Conservation (phyloP, 2,888 invertebrate species). For the Stratiomys singularior region DNA sequence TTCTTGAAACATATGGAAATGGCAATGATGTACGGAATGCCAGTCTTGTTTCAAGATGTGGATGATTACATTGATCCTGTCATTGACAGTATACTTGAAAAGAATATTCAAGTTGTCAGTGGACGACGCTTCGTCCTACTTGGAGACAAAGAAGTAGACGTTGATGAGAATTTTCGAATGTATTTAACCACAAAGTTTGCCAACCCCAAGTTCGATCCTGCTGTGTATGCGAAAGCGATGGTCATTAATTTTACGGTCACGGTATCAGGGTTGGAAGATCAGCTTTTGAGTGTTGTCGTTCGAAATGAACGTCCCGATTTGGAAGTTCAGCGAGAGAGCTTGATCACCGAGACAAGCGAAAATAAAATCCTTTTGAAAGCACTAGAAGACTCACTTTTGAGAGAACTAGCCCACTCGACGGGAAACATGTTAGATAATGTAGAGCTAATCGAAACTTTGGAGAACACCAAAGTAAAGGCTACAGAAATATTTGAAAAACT, state of each 20-base stretch:
- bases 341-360: slow-evolving; percentile 85
- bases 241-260: slow-evolving; percentile 95
- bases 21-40: slow-evolving; percentile 88
- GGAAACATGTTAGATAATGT: slow-evolving; percentile 95
- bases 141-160: slow-evolving; percentile 91
- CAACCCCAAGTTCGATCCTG: slow-evolving; percentile 88
- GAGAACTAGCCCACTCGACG: slow-evolving; percentile 85
- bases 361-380: slow-evolving; percentile 86
- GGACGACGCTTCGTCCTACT: slow-evolving; percentile 86
- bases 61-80: slow-evolving; percentile 94
- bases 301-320: slow-evolving; percentile 86
- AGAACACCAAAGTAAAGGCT: slow-evolving; percentile 90
- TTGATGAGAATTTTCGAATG: slow-evolving; percentile 86
- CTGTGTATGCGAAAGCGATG: slow-evolving; percentile 85
- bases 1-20: slow-evolving; percentile 89
- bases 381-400: slow-evolving; percentile 84
- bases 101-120: slow-evolving; percentile 79
- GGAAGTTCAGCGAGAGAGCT: slow-evolving; percentile 84
- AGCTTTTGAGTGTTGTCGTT: slow-evolving; percentile 89
- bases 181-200: slow-evolving; percentile 90
- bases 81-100: slow-evolving; percentile 86
- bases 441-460: slow-evolving; percentile 84
- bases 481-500: slow-evolving; percentile 84
- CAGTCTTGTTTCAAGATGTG: slow-evolving; percentile 90
- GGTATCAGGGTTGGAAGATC: slow-evolving; percentile 87